Conservation (phyloP, 92 coral and sea anemone genomes). For the Porites divaricata region DNA sequence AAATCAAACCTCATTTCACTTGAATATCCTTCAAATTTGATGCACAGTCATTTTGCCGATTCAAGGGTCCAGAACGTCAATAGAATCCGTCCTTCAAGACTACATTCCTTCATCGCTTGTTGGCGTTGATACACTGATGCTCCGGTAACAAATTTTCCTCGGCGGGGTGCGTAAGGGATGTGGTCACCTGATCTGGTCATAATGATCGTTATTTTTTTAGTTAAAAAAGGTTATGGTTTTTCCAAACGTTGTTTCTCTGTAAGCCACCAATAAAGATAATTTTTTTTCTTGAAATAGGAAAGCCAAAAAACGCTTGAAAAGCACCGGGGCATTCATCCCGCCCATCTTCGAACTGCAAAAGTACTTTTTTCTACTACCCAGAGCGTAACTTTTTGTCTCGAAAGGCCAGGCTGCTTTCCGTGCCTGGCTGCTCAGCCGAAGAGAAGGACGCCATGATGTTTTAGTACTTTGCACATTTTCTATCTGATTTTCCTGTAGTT, state of each 20-base stretch:
- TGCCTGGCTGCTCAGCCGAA: conserved; percentile 46
- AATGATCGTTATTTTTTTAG: no score
- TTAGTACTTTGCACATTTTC: background rate
- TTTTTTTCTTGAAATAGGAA: no score
- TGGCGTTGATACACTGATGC: background rate
- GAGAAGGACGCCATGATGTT: conserved; percentile 63
- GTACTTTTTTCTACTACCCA: no score
- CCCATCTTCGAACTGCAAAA: background rate
- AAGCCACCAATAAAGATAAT: no score
- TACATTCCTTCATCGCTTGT: background rate
- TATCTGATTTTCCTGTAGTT: background rate
- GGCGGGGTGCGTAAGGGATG: no score
- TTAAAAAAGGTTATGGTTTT: no score
- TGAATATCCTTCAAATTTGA: background rate
- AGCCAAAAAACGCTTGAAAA: no score
- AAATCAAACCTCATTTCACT: background rate
- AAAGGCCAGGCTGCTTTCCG: conserved; percentile 32
- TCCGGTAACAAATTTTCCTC: no score
- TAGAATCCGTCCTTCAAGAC: background rate
- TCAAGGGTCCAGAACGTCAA: background rate
- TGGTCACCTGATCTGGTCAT: no score
- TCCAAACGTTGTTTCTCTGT: no score
- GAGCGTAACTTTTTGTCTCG: background rate
- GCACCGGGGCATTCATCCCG: no score
- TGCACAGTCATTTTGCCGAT: conserved; percentile 3